These are phyloP conservation scores for Poliocrania exsul DNA, from an alignment of 2,797 vertebrate species.

Conservation along the genomic window DNA sequence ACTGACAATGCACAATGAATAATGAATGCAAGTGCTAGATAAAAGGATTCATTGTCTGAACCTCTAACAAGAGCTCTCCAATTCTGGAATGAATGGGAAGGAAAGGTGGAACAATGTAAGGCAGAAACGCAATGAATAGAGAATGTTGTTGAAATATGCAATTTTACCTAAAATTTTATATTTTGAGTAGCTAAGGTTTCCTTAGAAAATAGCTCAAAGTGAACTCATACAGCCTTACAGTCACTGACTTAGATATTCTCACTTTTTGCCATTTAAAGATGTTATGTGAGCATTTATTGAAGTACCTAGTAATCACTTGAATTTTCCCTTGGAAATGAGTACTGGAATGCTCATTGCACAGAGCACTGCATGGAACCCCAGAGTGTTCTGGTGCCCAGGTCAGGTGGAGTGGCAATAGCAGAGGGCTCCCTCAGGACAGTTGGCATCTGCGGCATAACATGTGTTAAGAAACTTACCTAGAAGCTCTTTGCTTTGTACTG, in stretches of 20 bases:
- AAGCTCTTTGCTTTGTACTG: background rate
- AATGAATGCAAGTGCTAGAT: slow-evolving; percentile 58
- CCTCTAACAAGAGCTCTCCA: slow-evolving; percentile 5
- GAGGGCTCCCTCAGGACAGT: background rate
- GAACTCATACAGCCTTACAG: background rate
- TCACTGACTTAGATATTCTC: background rate
- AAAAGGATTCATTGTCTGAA: slow-evolving; percentile 60
- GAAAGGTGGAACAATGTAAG: background rate
- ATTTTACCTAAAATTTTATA: background rate
- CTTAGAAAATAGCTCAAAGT: background rate
- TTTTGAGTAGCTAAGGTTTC: background rate
- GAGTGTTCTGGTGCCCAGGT: background rate
- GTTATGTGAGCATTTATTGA: background rate
- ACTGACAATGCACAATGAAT: slow-evolving; percentile 64
- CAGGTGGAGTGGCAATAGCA: background rate
- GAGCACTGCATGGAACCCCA: background rate
- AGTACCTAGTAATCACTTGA: background rate
- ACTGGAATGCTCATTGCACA: background rate
- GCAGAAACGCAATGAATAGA: background rate
- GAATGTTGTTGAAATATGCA: background rate
- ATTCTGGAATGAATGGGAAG: background rate
- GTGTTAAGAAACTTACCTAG: background rate
- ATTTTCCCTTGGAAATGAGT: background rate
- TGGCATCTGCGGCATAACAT: background rate
- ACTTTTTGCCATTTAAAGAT: background rate